A percentile compares a stretch with the other conserved stretches of the same genome.
Conservation (phyloP, 2,797 vertebrate species). For the Moxostoma hubbsi region DNA sequence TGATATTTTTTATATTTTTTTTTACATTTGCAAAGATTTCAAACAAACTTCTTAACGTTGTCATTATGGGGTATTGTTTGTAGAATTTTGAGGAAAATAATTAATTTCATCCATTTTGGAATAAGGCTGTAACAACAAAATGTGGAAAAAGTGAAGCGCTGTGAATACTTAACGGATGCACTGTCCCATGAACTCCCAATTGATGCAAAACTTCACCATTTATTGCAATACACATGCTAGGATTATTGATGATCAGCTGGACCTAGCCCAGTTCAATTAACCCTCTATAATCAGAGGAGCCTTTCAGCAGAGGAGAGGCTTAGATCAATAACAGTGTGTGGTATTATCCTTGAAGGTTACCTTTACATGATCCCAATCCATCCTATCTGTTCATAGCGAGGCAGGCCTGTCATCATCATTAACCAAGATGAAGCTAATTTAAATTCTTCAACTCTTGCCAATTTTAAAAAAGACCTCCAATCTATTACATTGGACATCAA, state of each 20-base stretch:
- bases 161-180: too few species aligned
- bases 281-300: constrained; percentile 26
- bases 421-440: constrained; percentile 17
- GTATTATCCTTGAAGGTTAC: constrained; percentile 34
- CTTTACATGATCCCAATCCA: constrained; percentile 20
- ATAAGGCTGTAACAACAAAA: too few species aligned
- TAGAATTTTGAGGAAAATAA: too few species aligned
- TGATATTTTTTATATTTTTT: too few species aligned
- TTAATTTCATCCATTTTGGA: too few species aligned
- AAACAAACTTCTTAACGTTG: too few species aligned
- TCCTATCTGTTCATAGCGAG: background rate
- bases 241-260: constrained; percentile 13
- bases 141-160: too few species aligned
- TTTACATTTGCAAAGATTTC: too few species aligned
- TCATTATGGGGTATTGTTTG: too few species aligned
- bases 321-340: constrained; percentile 49
- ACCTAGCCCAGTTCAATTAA: constrained; percentile 32
- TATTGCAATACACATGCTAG: background rate
- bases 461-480: constrained; percentile 4
- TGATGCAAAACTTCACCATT: background rate
- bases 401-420: constrained; percentile 1
- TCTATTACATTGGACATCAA: too few species aligned
- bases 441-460: background rate
- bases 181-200: background rate
- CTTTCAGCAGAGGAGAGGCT: constrained; percentile 1